Evolutionary conservation across 2,888 invertebrate species (phyloP).

Genomic region (Thelaira solivaga): DNA sequence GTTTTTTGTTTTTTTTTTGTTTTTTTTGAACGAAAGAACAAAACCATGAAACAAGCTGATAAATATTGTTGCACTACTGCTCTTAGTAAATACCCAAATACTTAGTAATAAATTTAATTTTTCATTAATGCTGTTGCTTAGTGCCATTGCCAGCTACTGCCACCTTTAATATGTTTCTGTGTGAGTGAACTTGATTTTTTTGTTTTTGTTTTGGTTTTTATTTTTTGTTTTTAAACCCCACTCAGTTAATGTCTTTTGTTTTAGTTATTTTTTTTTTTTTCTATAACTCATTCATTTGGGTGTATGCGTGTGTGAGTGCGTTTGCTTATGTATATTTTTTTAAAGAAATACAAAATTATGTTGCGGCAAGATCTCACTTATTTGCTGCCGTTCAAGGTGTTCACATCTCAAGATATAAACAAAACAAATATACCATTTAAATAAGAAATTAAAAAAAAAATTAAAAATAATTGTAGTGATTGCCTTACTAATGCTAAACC

Average conservation of each 20-base stretch:
- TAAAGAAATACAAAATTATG: conserved; percentile 71
- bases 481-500: conserved; percentile 3
- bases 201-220: conserved; percentile 25
- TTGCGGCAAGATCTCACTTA: conserved; percentile 76
- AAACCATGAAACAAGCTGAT: conserved; percentile 20
- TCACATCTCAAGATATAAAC: conserved; percentile 65
- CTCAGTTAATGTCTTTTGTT: conserved; percentile 56
- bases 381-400: conserved; percentile 75
- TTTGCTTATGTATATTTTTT: conserved; percentile 64
- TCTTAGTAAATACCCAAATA: conserved; percentile 38
- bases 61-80: too few species aligned
- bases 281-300: conserved; percentile 15
- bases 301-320: conserved; percentile 54
- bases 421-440: conserved; percentile 15
- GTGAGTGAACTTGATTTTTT: conserved; percentile 29
- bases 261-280: conserved; percentile 41
- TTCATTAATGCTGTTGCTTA: conserved; percentile 33
- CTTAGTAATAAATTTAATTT: conserved; percentile 38
- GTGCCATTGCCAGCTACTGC: conserved; percentile 36
- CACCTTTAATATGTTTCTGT: conserved; percentile 15
- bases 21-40: not conserved
- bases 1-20: too few species aligned
- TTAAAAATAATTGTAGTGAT: conserved; percentile 38
- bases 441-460: not conserved
- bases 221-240: too few species aligned